Evolutionary conservation across 30 jellyfish, hydroid and myxozoan species (phyloP).

Genomic region (Catostylus mosaicus): DNA sequence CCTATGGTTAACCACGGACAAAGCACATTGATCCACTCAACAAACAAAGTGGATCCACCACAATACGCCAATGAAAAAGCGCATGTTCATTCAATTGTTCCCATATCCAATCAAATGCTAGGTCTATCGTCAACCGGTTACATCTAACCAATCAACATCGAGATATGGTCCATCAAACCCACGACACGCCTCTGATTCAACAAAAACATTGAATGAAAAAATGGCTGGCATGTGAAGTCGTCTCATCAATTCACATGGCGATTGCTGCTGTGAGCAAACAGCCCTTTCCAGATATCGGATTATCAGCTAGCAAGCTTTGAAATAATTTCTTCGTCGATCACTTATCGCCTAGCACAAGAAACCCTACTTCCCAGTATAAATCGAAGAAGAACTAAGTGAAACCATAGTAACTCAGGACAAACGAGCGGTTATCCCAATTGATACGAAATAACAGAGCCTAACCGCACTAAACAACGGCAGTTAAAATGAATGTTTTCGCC

Average conservation of each 20-base stretch:
- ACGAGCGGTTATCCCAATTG: not conserved
- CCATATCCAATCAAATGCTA: constrained; percentile 40
- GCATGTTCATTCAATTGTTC: not conserved
- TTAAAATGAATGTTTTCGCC: no score
- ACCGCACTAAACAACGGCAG: not conserved
- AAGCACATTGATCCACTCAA: constrained; percentile 23
- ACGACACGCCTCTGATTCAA: constrained; percentile 83
- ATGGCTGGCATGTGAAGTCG: constrained; percentile 46
- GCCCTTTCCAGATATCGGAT: no score
- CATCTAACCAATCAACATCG: constrained; percentile 7
- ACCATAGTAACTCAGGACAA: not conserved
- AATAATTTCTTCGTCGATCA: no score
- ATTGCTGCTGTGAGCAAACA: no score
- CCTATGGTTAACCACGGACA: constrained; percentile 28
- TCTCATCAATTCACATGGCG: no score
- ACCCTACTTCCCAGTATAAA: no score
- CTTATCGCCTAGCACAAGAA: no score
- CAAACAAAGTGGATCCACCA: constrained; percentile 40
- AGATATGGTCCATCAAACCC: constrained; percentile 36
- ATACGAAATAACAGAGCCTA: not conserved
- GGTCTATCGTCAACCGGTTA: not conserved
- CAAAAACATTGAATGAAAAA: constrained; percentile 33
- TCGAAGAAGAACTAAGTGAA: no score
- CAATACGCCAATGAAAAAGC: constrained; percentile 30
- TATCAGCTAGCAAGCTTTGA: no score